Evolutionary conservation across 2,888 invertebrate species (phyloP).

Genomic region (Ormyrus nitidulus): DNA sequence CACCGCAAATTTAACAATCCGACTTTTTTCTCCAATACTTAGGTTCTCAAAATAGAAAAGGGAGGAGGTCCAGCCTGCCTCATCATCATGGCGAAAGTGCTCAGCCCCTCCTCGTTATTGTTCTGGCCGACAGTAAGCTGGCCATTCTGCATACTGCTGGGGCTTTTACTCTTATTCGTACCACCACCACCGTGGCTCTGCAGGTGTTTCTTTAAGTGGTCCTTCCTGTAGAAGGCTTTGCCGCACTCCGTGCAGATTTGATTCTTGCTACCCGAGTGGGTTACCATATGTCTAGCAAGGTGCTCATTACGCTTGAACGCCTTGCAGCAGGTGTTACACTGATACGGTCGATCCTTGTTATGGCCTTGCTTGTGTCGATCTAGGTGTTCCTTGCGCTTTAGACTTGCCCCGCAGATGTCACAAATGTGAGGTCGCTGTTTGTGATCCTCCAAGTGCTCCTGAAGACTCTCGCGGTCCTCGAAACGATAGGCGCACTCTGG

Average conservation of each 20-base stretch:
- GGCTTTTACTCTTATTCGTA: slow-evolving; percentile 34
- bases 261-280: slow-evolving; percentile 89
- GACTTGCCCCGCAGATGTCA: slow-evolving; percentile 85
- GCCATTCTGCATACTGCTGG: slow-evolving; percentile 8
- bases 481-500: slow-evolving; percentile 72
- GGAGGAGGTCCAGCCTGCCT: slow-evolving; percentile 71
- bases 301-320: slow-evolving; percentile 90
- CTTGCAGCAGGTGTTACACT: slow-evolving; percentile 86
- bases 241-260: slow-evolving; percentile 87
- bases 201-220: slow-evolving; percentile 88
- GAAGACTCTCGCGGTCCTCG: slow-evolving; percentile 72
- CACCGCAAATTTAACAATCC: not conserved
- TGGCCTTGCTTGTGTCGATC: slow-evolving; percentile 88
- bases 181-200: slow-evolving; percentile 80
- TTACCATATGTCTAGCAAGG: slow-evolving; percentile 88
- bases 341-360: slow-evolving; percentile 88
- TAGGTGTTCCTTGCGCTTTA: slow-evolving; percentile 87
- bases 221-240: slow-evolving; percentile 85
- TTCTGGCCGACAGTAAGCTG: slow-evolving; percentile 66
- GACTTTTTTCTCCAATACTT: slow-evolving; percentile 47
- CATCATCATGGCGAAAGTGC: slow-evolving; percentile 71
- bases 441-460: slow-evolving; percentile 86
- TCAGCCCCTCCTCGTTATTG: slow-evolving; percentile 66
- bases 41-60: slow-evolving; percentile 72
- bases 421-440: slow-evolving; percentile 87